These are phyloP conservation scores for Tetramorium alpestre DNA, from an alignment of 1,140 invertebrate genomes.

Conservation along the genomic window DNA sequence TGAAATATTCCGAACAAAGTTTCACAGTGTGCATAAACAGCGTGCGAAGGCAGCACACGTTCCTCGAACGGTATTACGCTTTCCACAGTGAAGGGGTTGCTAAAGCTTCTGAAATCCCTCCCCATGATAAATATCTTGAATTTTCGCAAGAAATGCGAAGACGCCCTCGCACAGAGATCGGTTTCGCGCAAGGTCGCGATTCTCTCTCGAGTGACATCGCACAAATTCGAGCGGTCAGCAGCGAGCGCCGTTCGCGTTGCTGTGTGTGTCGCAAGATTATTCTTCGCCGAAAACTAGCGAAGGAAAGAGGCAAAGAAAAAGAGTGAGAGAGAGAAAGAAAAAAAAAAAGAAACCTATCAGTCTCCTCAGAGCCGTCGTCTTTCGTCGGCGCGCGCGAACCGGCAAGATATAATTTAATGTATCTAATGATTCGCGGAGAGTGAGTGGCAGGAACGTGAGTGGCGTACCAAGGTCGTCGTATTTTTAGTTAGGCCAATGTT, in stretches of 20 bases:
- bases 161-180: not conserved
- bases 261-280: not conserved
- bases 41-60: not conserved
- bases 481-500: slow-evolving; percentile 85
- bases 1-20: not conserved
- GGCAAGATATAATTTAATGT: slow-evolving; percentile 76
- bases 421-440: slow-evolving; percentile 77
- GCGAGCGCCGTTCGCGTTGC: not conserved
- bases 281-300: slow-evolving; percentile 8
- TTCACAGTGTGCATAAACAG: not conserved
- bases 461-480: slow-evolving; percentile 84
- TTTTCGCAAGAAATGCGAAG: not conserved
- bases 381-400: slow-evolving; percentile 43
- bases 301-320: not conserved
- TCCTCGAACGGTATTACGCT: not conserved
- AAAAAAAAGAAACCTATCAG: not conserved
- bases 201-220: not conserved
- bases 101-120: not conserved
- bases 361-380: slow-evolving; percentile 13
- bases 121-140: not conserved
- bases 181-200: not conserved
- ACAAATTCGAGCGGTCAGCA: slow-evolving; percentile 19
- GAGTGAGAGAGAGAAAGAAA: not conserved
- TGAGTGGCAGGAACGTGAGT: slow-evolving; percentile 78
- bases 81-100: not conserved